Conservation (phyloP, 2,797 vertebrate genomes). For the Eulemur albifrons region DNA sequence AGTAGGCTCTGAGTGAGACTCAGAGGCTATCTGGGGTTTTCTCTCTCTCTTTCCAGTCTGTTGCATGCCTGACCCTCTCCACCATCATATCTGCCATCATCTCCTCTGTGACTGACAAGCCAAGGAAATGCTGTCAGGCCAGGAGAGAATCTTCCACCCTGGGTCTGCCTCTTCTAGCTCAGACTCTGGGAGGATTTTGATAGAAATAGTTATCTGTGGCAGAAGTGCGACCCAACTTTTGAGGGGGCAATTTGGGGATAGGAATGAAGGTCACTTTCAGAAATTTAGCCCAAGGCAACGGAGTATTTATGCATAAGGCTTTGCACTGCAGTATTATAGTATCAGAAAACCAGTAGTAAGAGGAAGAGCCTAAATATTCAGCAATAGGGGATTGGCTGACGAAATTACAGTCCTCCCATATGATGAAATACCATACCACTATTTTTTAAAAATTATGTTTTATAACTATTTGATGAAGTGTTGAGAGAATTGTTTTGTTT, state of each 20-base stretch:
- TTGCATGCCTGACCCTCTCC: not conserved
- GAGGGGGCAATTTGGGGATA: not conserved
- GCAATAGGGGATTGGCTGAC: not conserved
- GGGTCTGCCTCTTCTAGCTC: not conserved
- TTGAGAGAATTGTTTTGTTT: not conserved
- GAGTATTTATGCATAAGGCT: not conserved
- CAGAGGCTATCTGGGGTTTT: not conserved
- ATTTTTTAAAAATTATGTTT: not conserved
- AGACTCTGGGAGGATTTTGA: not conserved
- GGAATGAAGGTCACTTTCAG: not conserved
- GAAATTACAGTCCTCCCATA: not conserved
- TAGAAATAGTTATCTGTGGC: not conserved
- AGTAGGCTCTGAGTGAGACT: not conserved
- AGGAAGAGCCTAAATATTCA: not conserved
- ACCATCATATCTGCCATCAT: not conserved
- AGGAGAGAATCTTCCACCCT: not conserved
- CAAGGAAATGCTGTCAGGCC: not conserved
- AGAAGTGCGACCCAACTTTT: not conserved
- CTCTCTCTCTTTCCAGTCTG: not conserved
- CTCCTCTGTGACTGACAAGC: not conserved
- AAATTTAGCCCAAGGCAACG: not conserved
- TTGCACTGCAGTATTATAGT: not conserved
- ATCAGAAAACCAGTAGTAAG: not conserved
- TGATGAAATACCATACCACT: not conserved
- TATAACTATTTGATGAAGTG: not conserved